Evolutionary conservation across 1,140 invertebrate genomes (phyloP).

Genomic region (Zaprionus lachaisei): DNA sequence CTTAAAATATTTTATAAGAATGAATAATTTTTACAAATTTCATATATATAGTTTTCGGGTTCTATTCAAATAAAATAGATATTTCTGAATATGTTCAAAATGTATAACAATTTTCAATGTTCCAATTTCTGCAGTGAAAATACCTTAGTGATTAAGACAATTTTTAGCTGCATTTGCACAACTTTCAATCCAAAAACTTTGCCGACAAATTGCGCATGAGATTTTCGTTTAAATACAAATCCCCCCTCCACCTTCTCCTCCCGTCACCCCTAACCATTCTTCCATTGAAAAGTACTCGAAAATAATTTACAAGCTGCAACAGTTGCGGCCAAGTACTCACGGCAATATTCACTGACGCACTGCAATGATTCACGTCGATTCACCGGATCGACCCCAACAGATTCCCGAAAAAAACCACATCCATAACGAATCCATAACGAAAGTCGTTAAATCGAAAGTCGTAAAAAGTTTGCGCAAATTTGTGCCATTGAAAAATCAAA

Average conservation of each 20-base stretch:
- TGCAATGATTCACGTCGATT: constrained; percentile 28
- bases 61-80: too few species aligned
- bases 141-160: neutral
- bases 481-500: constrained; percentile 50
- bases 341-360: constrained; percentile 33
- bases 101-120: neutral
- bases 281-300: constrained; percentile 43
- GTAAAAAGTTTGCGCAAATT: constrained; percentile 73
- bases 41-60: too few species aligned
- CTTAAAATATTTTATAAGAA: neutral
- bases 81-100: neutral
- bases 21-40: too few species aligned
- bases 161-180: constrained; percentile 1
- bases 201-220: neutral
- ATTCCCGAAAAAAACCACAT: constrained; percentile 21
- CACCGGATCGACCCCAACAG: constrained; percentile 3
- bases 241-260: neutral
- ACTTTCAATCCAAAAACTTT: neutral
- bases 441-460: constrained; percentile 71
- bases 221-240: neutral
- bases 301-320: constrained; percentile 35
- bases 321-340: constrained; percentile 7
- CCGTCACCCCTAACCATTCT: neutral
- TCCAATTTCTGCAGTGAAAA: neutral
- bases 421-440: constrained; percentile 36